These are phyloP conservation scores for Drosophila hawaiiensis DNA, from an alignment of 2,888 invertebrate genomes.

Conservation along the genomic window DNA sequence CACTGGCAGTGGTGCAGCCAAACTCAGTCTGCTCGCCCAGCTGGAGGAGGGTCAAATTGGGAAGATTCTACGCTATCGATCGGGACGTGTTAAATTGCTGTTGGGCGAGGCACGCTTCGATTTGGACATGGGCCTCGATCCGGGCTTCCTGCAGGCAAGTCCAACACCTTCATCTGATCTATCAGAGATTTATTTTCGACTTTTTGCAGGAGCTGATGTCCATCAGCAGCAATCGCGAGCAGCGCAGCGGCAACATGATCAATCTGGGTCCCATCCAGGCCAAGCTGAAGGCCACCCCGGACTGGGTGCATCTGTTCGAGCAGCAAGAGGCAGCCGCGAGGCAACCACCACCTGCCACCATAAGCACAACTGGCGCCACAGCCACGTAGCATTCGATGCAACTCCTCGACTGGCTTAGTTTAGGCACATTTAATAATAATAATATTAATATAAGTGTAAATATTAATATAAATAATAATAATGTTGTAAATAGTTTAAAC, in stretches of 20 bases:
- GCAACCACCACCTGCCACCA: slow-evolving; percentile 11
- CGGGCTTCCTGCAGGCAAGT: slow-evolving; percentile 86
- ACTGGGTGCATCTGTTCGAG: slow-evolving; percentile 86
- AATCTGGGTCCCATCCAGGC: slow-evolving; percentile 87
- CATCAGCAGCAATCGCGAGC: slow-evolving; percentile 86
- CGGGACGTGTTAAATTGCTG: slow-evolving; percentile 87
- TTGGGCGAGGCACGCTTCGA: slow-evolving; percentile 87
- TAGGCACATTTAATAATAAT: slow-evolving; percentile 20
- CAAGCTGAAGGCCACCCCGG: slow-evolving; percentile 87
- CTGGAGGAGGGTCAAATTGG: slow-evolving; percentile 88
- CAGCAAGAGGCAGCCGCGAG: slow-evolving; percentile 61
- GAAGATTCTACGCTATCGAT: slow-evolving; percentile 87
- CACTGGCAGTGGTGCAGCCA: slow-evolving; percentile 18
- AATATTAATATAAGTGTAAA: slow-evolving; percentile 21
- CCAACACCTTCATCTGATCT: no score
- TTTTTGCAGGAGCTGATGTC: slow-evolving; percentile 86
- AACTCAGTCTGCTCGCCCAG: slow-evolving; percentile 67
- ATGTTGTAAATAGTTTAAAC: background rate
- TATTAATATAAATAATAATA: background rate
- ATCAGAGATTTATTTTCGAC: background rate
- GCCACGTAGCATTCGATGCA: slow-evolving; percentile 36
- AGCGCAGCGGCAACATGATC: slow-evolving; percentile 87
- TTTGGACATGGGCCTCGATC: slow-evolving; percentile 87
- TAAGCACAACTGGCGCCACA: slow-evolving; percentile 17
- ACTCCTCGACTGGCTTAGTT: slow-evolving; percentile 6